Conservation (phyloP, 2,113 vertebrate species). For the Ictidomys tridecemlineatus region DNA sequence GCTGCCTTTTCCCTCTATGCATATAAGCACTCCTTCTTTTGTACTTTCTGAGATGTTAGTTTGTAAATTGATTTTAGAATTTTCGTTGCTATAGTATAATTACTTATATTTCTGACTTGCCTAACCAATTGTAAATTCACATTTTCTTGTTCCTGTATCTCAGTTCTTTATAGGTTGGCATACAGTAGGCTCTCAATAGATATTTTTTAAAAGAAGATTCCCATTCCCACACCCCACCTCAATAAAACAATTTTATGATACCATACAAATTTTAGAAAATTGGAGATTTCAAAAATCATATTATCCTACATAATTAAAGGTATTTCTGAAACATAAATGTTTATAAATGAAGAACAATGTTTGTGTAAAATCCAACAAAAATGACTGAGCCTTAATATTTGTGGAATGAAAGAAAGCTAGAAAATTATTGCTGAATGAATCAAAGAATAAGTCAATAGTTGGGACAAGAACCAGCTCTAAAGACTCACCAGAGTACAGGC, state of each 20-base stretch:
- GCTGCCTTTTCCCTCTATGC: not conserved
- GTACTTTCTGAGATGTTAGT: not conserved
- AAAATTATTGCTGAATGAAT: not conserved
- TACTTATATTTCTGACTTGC: not conserved
- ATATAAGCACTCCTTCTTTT: not conserved
- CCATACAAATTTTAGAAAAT: not conserved
- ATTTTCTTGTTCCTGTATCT: not conserved
- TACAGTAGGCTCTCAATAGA: not conserved
- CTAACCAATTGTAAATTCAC: not conserved
- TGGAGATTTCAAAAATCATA: not conserved
- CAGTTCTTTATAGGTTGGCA: not conserved
- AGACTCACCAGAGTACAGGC: rapidly evolving
- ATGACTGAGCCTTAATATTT: not conserved
- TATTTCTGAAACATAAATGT: not conserved
- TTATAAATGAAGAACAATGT: not conserved
- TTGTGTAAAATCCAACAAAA: not conserved
- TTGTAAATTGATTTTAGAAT: not conserved
- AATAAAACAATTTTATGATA: not conserved
- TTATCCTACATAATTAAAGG: not conserved
- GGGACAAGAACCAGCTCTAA: not conserved
- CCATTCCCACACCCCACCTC: not conserved
- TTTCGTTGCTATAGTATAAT: not conserved
- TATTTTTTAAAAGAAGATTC: not conserved
- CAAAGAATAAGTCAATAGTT: not conserved
- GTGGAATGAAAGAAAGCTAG: not conserved